phyloP scores from a whole-genome alignment of 2,797 vertebrate genomes.

The Muscicapa striata region DNA sequence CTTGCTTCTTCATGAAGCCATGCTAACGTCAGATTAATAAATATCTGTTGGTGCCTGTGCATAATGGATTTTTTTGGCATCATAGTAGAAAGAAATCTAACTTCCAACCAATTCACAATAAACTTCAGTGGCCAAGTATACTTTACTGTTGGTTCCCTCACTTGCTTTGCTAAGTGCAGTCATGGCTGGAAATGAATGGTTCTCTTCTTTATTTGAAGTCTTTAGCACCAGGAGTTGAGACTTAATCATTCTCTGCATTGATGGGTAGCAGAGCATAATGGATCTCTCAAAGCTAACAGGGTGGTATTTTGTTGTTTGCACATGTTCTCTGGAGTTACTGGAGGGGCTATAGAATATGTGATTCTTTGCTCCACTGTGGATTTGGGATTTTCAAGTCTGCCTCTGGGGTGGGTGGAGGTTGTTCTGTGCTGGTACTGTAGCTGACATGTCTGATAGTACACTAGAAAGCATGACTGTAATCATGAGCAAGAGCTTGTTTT shows the following conservation, averaged over 20 bases:
- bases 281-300: neutral
- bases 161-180: neutral
- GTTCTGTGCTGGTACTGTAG: neutral
- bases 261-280: neutral
- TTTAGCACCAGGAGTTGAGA: constrained; percentile 9
- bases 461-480: neutral
- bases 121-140: neutral
- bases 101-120: neutral
- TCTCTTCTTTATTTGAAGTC: neutral
- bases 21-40: constrained; percentile 1
- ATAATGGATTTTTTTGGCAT: neutral
- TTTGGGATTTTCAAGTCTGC: neutral
- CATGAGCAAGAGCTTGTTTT: neutral
- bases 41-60: neutral
- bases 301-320: constrained; percentile 1
- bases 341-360: neutral
- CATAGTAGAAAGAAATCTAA: neutral
- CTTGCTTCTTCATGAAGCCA: constrained; percentile 18
- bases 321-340: neutral
- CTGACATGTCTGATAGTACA: neutral
- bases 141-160: neutral
- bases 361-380: neutral
- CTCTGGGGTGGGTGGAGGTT: fast-evolving
- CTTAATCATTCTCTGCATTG: constrained; percentile 12
- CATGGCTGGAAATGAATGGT: neutral